Percentiles rank a stretch among this genome's conserved stretches.
Evolutionary conservation across 2,113 vertebrate genomes (phyloP).

Genomic region (Alligator sinensis): DNA sequence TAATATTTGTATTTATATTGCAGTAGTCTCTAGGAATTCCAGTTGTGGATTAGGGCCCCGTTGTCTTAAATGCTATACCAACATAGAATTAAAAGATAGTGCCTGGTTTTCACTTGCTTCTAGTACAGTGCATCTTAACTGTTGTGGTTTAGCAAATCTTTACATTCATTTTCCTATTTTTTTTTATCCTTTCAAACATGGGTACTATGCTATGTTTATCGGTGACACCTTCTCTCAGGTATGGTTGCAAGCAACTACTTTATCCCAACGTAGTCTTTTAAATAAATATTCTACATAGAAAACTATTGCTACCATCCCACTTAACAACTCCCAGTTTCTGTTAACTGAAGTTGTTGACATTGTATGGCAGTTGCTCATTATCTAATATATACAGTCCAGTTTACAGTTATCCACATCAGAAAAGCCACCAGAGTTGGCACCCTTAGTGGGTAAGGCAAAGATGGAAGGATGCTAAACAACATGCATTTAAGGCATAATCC

Average conservation of each 20-base stretch:
- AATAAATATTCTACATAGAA: not conserved
- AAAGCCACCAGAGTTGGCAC: not conserved
- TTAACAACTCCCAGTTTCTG: not conserved
- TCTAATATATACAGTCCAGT: not conserved
- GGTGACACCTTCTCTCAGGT: not conserved
- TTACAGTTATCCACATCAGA: not conserved
- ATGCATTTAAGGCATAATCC: not conserved
- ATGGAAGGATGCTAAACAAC: not conserved
- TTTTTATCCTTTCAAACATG: not conserved
- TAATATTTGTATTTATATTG: not conserved
- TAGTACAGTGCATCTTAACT: not conserved
- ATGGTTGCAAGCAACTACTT: not conserved
- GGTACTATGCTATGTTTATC: not conserved
- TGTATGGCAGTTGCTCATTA: not conserved
- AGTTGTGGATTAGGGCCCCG: not conserved
- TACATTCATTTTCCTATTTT: not conserved
- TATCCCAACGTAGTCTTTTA: not conserved
- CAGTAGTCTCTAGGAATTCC: not conserved
- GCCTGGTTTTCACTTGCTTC: not conserved
- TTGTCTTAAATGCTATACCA: not conserved
- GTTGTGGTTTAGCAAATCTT: not conserved
- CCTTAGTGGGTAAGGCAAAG: not conserved
- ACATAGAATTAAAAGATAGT: not conserved
- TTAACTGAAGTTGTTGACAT: not conserved
- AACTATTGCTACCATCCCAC: not conserved